Base-by-base conservation (phyloP, 2,888 invertebrate genomes). In the Cryptus viduatorius region DNA sequence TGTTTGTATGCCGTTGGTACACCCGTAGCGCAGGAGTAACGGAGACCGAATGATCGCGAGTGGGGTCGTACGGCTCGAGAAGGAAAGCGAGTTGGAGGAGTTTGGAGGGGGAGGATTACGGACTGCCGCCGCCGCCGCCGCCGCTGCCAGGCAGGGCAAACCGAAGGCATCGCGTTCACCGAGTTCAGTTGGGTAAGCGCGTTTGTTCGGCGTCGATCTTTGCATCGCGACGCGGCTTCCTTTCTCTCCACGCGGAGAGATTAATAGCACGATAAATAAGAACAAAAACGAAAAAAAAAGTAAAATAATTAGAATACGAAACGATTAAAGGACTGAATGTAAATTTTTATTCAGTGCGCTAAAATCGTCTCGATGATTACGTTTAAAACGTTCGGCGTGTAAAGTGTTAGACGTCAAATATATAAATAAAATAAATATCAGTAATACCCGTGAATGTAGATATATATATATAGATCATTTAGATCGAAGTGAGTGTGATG, bases 131-230 rank as follows among this genome's bases (percentile, higher is more conserved):
- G 80, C 48, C 65, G 72, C 71, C 61, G 79, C 42, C 75, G 71
- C 61, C 69, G 59, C 64, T 44, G 59, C 42, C 16, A 76, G 84
- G 77, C 84, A 86, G 86, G 84, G 85, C 84, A 72, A 86, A 81
- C 82, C 79, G 86, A 83, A 86, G 86, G 88, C 83, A 83, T 86
- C 86, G 87, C 88, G 88, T 88, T 76, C 87, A 68, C 82, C 79
- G 83, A 86, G 86, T 87, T 90, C 89, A 89, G 90, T 89, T 85
- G 88, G 85, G 79, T 86, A 89, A 86, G 86, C 88, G 89, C 89
- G 89, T 89, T 89, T 85, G 87, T 85, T 82, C 86, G 86, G 84
- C 72, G 87, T 89, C 31, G 81, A 59, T 86, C 84, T 82, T 76
- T 76, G 69, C 72, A 65, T 75, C 78, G 81, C 19, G 48, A 24